Conservation (phyloP, 2,888 invertebrate species). For the Hylaea fasciaria region DNA sequence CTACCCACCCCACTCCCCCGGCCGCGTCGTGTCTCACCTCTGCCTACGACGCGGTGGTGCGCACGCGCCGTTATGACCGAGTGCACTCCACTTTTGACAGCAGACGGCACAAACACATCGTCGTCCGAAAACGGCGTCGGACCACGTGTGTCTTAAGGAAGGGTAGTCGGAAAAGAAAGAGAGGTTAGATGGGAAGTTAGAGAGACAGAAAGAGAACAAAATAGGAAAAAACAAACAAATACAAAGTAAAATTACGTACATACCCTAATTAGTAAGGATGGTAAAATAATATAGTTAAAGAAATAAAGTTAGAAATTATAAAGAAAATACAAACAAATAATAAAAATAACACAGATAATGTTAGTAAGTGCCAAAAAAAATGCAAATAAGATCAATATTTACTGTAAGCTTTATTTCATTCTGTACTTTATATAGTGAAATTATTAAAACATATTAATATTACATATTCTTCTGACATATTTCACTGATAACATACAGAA, state of each 20-base stretch:
- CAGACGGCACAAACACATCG: slow-evolving; percentile 63
- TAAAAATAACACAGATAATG: not conserved
- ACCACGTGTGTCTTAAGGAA: slow-evolving; percentile 51
- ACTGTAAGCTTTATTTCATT: no score
- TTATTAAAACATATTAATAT: no score
- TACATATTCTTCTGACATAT: no score
- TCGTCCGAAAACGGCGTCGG: slow-evolving; percentile 70
- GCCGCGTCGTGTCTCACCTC: slow-evolving; percentile 46
- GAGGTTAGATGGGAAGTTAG: slow-evolving; percentile 4
- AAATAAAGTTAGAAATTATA: no score
- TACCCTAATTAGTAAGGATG: not conserved
- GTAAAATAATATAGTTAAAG: not conserved
- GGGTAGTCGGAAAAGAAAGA: slow-evolving; percentile 29
- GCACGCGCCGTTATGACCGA: slow-evolving; percentile 39
- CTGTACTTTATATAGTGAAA: no score
- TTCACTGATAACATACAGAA: no score
- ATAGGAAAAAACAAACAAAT: no score
- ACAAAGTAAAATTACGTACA: no score
- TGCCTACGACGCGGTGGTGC: slow-evolving; percentile 47
- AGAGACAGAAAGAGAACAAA: not conserved
- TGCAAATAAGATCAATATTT: no score
- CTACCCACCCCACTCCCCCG: not conserved
- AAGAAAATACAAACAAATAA: not conserved
- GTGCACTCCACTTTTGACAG: slow-evolving; percentile 32
- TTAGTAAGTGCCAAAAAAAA: no score